Conservation (phyloP, 2,888 invertebrate species). For the Andrena chrysosceles region DNA sequence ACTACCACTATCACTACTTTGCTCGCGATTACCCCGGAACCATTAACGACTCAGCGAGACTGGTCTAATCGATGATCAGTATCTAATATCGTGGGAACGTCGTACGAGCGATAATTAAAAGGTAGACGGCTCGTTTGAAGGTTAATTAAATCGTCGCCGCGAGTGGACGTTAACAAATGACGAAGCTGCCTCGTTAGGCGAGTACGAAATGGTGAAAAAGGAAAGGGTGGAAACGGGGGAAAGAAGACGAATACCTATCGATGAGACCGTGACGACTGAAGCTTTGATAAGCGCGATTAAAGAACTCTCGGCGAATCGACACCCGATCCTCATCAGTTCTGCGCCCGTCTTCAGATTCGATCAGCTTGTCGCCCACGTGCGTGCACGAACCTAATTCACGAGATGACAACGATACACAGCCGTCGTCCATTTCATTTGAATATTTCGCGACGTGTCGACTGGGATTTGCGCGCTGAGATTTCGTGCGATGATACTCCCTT, state of each 20-base stretch:
- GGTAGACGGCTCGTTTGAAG: constrained; percentile 19
- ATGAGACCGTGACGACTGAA: not conserved
- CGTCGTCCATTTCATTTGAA: constrained; percentile 32
- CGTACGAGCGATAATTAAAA: not conserved
- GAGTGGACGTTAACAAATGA: constrained; percentile 35
- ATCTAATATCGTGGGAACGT: not conserved
- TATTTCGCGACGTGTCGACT: constrained; percentile 27
- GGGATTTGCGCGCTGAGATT: constrained; percentile 2
- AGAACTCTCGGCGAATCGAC: constrained; percentile 16
- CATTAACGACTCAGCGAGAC: not conserved
- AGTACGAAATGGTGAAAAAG: not conserved
- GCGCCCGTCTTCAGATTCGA: not conserved
- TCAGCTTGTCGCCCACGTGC: constrained; percentile 13
- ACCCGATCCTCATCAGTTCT: constrained; percentile 16
- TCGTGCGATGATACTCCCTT: not conserved
- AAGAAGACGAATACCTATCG: not conserved
- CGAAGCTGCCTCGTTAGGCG: constrained; percentile 21
- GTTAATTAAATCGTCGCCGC: constrained; percentile 49
- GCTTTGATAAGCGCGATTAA: constrained; percentile 4
- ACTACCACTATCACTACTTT: not conserved
- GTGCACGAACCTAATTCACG: constrained; percentile 10
- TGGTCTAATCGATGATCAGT: not conserved
- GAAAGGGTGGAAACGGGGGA: not conserved
- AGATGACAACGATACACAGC: not conserved
- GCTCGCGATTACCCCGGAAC: constrained; percentile 4